phyloP scores from a whole-genome alignment of 1,140 invertebrate species.

The Calliopsis andreniformis region DNA sequence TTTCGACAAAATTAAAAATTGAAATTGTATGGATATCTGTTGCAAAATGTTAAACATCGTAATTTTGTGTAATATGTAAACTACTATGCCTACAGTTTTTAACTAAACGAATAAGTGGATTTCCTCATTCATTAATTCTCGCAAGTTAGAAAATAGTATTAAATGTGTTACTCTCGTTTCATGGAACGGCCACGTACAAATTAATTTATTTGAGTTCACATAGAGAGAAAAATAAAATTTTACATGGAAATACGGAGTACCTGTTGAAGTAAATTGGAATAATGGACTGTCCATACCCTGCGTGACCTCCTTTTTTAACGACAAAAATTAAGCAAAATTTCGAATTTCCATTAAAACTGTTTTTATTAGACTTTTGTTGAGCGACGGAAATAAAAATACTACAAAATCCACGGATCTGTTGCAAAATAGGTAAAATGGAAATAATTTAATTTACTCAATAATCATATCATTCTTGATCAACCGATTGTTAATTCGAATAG shows the following conservation, averaged over 20 bases:
- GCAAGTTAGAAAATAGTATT: slow-evolving; percentile 18
- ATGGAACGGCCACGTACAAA: slow-evolving; percentile 7
- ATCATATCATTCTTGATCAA: too few species aligned
- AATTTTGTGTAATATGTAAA: not conserved
- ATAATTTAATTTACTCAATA: too few species aligned
- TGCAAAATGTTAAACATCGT: not conserved
- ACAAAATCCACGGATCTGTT: not conserved
- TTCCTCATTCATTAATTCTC: slow-evolving; percentile 16
- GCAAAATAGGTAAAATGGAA: too few species aligned
- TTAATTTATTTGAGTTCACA: slow-evolving; percentile 6
- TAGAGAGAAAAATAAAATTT: not conserved
- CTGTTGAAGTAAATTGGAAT: not conserved
- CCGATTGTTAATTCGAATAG: too few species aligned
- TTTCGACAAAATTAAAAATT: too few species aligned
- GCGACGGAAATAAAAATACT: not conserved
- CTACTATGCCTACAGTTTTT: not conserved
- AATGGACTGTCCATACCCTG: not conserved
- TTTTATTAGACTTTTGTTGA: too few species aligned
- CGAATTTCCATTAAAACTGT: not conserved
- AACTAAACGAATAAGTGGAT: slow-evolving; percentile 13
- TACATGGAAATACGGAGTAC: not conserved
- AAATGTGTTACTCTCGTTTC: slow-evolving; percentile 21
- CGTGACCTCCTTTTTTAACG: too few species aligned
- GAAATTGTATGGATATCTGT: too few species aligned
- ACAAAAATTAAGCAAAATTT: not conserved